Conservation (phyloP, 2,113 vertebrate species). For the Oreochromis tanganicae region DNA sequence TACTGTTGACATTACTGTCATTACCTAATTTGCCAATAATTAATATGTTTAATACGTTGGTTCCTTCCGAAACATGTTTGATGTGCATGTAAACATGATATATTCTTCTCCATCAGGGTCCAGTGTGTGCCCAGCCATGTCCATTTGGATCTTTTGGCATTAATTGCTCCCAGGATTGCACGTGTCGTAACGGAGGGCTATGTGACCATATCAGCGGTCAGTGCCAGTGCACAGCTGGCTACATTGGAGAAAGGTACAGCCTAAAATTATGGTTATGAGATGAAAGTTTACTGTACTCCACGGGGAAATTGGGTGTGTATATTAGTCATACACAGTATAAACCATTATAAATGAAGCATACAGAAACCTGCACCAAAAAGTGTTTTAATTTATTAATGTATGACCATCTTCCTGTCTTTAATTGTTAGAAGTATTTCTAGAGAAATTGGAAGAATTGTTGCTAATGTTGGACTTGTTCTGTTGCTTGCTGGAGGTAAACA, state of each 20-base stretch:
- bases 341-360: neutral
- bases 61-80: neutral
- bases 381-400: neutral
- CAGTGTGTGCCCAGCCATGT: constrained; percentile 89
- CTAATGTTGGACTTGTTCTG: neutral
- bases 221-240: constrained; percentile 84
- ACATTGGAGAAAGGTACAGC: constrained; percentile 85
- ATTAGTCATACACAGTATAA: neutral
- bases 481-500: neutral
- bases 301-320: neutral
- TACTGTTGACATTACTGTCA: neutral
- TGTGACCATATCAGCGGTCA: constrained; percentile 90
- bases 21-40: neutral
- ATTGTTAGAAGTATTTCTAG: neutral
- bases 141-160: constrained; percentile 83
- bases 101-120: constrained; percentile 72
- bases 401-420: neutral
- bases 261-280: neutral
- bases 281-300: neutral
- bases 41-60: neutral
- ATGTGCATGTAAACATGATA: neutral
- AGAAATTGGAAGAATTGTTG: neutral
- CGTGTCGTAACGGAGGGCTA: constrained; percentile 85
- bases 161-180: constrained; percentile 88
- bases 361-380: neutral